Evolutionary conservation across 2,888 invertebrate genomes (phyloP).

Genomic region (Cephalotes varians): DNA sequence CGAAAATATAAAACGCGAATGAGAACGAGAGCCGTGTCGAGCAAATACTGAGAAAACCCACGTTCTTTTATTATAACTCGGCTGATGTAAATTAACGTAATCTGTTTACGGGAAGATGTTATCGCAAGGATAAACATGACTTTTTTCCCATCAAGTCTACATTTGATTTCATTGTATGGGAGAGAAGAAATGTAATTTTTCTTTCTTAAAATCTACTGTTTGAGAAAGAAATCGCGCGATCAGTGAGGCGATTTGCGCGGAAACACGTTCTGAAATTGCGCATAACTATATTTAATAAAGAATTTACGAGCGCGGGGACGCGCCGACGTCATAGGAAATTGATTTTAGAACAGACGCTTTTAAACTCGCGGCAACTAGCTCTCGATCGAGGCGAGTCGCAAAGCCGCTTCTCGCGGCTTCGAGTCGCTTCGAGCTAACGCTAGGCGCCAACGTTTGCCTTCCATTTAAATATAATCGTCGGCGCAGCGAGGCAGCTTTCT

Average conservation of each 20-base stretch:
- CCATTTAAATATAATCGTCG: conserved; percentile 75
- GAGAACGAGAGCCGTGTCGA: not conserved
- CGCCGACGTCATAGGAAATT: conserved; percentile 19
- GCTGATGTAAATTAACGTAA: not conserved
- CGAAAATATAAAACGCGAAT: conserved; percentile 1
- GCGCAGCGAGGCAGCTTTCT: conserved; percentile 69
- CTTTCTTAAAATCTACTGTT: not conserved
- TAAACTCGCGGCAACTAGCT: conserved; percentile 21
- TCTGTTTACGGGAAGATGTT: no score
- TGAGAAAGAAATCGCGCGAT: not conserved
- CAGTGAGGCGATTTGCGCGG: no score
- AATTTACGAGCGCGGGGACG: not conserved
- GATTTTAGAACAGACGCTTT: conserved; percentile 35
- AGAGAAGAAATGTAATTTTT: not conserved
- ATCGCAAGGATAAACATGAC: not conserved
- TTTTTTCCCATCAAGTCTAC: not conserved
- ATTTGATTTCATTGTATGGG: not conserved
- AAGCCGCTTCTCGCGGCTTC: conserved; percentile 38
- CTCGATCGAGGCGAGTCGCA: conserved; percentile 32
- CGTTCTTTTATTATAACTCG: not conserved
- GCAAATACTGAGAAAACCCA: not conserved
- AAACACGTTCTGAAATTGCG: not conserved
- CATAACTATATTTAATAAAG: conserved; percentile 3
- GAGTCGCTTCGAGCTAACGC: conserved; percentile 43
- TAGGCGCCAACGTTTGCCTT: conserved; percentile 69